Evolutionary conservation across 2,888 invertebrate genomes (phyloP), one percentile per base, ranked within the genome.

Genomic region (Prosopocoilus inquinatus): DNA sequence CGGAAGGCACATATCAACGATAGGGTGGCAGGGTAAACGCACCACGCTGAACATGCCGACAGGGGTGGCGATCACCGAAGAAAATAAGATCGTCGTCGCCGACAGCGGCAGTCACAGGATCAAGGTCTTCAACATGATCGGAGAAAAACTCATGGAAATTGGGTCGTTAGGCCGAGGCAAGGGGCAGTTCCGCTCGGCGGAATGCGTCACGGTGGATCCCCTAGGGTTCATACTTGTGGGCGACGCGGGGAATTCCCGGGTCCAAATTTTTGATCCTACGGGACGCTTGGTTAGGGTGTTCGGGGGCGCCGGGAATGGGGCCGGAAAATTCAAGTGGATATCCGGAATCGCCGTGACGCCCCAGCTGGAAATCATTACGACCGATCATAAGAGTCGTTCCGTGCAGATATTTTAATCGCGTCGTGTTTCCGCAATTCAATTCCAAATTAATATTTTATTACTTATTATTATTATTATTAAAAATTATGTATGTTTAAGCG

Each of bases 151-250:
- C 16, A 71, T 79, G 5, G 84, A 84, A 64, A 87, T 90, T 64
- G 90, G 90, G 0, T 80, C 84, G 0, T 78, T 84, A 50, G 90
- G 89, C 0, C 81, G 81, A 44, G 78, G 82, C 51, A 82, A 84
- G 56, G 89, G 89, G 0, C 88, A 89, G 69, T 85, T 90, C 70
- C 81, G 87, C 67, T 85, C 86, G 53, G 89, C 90, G 0, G 88
- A 90, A 71, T 88, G 88, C 0, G 78, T 91, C 3, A 80, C 86
- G 0, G 83, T 89, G 0, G 91, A 91, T 70, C 82, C 82, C 0
- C 78, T 85, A 72, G 90, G 90, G 0, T 88, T 87, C 70, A 86
- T 91, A 36, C 76, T 90, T 1, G 89, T 91, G 0, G 91, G 90
- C 0, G 91, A 91, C 70, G 86, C 88, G 1, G 91, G 90, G 0